Evolutionary conservation across 1,140 invertebrate genomes (phyloP).

Genomic region (Caenorhabditis inopinata): DNA sequence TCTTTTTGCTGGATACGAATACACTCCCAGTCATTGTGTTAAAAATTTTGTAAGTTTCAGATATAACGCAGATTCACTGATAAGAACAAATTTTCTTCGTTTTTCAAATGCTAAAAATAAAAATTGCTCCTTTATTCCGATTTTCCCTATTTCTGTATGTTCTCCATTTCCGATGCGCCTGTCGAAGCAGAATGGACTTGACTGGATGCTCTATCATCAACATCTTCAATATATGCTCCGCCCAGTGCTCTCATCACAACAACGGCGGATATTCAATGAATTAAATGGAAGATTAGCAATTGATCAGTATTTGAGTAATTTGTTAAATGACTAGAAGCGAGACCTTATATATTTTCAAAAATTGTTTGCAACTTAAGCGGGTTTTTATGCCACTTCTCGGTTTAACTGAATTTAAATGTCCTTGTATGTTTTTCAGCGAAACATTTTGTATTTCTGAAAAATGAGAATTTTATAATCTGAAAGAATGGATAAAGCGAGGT

Average conservation of each 20-base stretch:
- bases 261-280: constrained; percentile 44
- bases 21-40: constrained; percentile 78
- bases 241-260: constrained; percentile 18
- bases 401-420: background rate
- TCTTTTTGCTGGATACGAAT: constrained; percentile 75
- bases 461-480: too few species aligned
- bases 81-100: too few species aligned
- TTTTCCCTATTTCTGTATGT: too few species aligned
- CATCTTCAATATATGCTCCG: constrained; percentile 49
- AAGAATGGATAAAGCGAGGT: background rate
- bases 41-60: constrained; percentile 77
- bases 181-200: background rate
- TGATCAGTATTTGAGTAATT: constrained; percentile 35
- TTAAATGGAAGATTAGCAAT: constrained; percentile 30
- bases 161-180: constrained; percentile 18
- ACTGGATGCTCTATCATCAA: constrained; percentile 38
- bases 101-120: too few species aligned
- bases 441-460: background rate
- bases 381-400: background rate
- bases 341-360: background rate
- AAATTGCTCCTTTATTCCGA: too few species aligned
- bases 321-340: too few species aligned
- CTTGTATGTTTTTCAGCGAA: background rate
- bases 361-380: background rate
- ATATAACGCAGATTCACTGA: too few species aligned